These are phyloP conservation scores for Meloidogyne exigua DNA, from an alignment of 1,140 invertebrate genomes.

Conservation along the genomic window DNA sequence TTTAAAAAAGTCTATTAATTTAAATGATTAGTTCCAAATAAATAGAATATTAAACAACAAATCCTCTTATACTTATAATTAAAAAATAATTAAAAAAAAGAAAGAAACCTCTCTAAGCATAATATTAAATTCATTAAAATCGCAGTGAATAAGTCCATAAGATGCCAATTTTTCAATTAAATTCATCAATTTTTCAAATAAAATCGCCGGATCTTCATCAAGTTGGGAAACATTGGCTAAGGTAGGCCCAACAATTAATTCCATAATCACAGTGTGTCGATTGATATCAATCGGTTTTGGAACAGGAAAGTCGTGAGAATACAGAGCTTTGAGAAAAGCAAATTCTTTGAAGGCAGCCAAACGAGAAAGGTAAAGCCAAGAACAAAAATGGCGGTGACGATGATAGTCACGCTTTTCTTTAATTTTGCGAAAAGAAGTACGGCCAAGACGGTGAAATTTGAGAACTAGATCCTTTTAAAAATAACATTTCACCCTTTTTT, in stretches of 20 bases:
- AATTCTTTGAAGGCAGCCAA: conserved; percentile 96
- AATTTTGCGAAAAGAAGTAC: conserved; percentile 92
- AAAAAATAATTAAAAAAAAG: background rate
- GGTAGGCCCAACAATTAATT: conserved; percentile 26
- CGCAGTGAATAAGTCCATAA: conserved; percentile 90
- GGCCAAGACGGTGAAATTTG: conserved; percentile 88
- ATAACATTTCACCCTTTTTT: background rate
- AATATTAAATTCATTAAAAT: conserved; percentile 99
- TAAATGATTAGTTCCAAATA: too few relatives aligned
- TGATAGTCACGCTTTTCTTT: conserved; percentile 96
- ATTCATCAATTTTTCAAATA: conserved; percentile 91
- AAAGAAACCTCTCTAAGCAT: conserved; percentile 71
- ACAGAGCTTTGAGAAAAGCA: conserved; percentile 90
- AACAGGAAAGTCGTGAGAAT: conserved; percentile 86
- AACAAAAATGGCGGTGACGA: conserved; percentile 79
- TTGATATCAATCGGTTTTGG: conserved; percentile 91
- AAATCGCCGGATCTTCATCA: conserved; percentile 75
- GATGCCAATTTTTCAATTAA: conserved; percentile 85
- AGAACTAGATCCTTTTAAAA: conserved; percentile 72
- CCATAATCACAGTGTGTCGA: conserved; percentile 79
- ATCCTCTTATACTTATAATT: too few relatives aligned
- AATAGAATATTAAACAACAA: too few relatives aligned
- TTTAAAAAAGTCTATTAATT: background rate
- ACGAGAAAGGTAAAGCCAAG: conserved; percentile 95
- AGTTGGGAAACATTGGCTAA: conserved; percentile 74